Conservation (phyloP, 2,113 vertebrate genomes). For the Brachionichthys hirsutus region DNA sequence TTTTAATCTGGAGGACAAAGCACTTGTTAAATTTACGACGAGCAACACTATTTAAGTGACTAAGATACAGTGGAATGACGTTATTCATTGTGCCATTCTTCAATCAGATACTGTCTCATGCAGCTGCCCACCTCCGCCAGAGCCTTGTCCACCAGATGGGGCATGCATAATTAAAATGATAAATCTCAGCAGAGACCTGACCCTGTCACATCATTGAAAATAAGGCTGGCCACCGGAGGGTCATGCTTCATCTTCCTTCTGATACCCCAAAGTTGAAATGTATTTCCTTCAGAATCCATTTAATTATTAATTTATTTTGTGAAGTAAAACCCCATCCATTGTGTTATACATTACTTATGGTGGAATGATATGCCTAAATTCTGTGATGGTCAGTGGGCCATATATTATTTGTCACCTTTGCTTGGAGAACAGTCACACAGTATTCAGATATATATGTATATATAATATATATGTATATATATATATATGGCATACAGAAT, state of each 20-base stretch:
- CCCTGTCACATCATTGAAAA: constrained; percentile 59
- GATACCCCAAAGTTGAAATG: constrained; percentile 13
- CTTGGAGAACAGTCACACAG: no score
- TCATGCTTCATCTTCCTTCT: constrained; percentile 36
- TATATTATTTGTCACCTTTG: no score
- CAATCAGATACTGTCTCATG: constrained; percentile 37
- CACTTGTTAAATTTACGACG: not conserved
- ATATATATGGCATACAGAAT: no score
- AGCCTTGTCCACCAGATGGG: constrained; percentile 56
- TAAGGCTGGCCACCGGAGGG: constrained; percentile 48
- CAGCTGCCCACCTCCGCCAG: constrained; percentile 52
- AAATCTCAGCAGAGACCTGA: constrained; percentile 60
- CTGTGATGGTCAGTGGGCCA: no score
- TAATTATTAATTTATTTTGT: no score
- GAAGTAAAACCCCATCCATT: no score
- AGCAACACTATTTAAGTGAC: constrained; percentile 9
- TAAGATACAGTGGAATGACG: constrained; percentile 1
- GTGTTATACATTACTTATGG: no score
- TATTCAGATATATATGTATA: no score
- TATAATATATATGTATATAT: no score
- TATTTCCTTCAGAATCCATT: no score
- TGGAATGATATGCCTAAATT: no score
- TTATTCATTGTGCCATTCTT: constrained; percentile 41
- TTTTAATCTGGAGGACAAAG: not conserved
- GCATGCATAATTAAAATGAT: constrained; percentile 68